These are phyloP conservation scores for Glyphotaelius pellucidus DNA, from an alignment of 2,888 invertebrate species.

Conservation along the genomic window DNA sequence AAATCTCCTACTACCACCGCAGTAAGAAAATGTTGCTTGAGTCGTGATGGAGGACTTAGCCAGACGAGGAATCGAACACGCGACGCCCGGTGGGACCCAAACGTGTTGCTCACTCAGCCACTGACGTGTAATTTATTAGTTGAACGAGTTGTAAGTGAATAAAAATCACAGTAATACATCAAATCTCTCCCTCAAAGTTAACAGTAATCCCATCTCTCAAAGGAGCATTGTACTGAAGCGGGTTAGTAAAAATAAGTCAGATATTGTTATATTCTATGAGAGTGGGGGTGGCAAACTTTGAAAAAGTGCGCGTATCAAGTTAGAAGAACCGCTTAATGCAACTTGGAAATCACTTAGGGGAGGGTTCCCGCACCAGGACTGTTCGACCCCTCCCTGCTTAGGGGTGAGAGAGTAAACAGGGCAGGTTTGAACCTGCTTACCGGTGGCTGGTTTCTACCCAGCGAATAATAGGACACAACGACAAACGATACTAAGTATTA, in stretches of 20 bases:
- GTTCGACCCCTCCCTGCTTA: not conserved
- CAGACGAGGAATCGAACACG: too few species aligned
- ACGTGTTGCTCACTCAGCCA: too few species aligned
- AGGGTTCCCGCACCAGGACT: not conserved
- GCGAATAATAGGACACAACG: not conserved
- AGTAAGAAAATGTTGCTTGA: too few species aligned
- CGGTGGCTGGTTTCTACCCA: not conserved
- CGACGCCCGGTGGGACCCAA: too few species aligned
- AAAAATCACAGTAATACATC: not conserved
- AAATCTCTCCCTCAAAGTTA: not conserved
- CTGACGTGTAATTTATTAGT: not conserved
- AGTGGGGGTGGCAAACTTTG: not conserved
- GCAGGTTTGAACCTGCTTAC: not conserved
- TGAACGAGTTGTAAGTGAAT: not conserved
- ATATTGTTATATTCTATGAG: not conserved
- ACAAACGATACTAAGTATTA: not conserved
- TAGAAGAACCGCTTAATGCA: slow-evolving; percentile 21
- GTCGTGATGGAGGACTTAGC: too few species aligned
- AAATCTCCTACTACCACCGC: too few species aligned
- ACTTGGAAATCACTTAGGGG: slow-evolving; percentile 25
- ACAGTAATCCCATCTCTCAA: not conserved
- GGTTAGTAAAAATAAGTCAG: not conserved
- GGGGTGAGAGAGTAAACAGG: not conserved
- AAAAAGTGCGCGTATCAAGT: not conserved
- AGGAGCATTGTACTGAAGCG: not conserved